phyloP scores from a whole-genome alignment of 2,113 vertebrate species.

The Willisornis vidua region DNA sequence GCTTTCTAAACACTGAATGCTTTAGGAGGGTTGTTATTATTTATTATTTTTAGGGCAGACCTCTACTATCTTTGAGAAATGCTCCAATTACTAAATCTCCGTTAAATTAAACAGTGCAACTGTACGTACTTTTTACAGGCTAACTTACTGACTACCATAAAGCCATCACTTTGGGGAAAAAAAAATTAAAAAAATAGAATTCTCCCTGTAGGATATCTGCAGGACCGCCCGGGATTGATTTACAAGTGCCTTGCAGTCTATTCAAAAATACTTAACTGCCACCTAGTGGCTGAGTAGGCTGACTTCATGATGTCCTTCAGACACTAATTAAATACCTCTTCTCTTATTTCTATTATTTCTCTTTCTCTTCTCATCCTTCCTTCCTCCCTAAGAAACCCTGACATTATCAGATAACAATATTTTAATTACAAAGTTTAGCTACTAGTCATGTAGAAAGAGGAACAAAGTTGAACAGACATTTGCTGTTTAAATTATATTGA shows the following conservation, averaged over 20 bases:
- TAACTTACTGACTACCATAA: background rate
- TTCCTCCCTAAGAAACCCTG: background rate
- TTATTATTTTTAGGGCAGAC: background rate
- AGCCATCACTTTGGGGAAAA: background rate
- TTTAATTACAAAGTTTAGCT: background rate
- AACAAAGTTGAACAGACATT: background rate
- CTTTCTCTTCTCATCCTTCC: background rate
- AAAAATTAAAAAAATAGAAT: background rate
- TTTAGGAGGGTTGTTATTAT: background rate
- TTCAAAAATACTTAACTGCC: slow-evolving; percentile 62
- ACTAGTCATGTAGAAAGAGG: background rate
- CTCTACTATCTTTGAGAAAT: background rate
- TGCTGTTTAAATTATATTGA: background rate
- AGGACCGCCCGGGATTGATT: too few relatives aligned
- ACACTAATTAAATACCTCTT: background rate
- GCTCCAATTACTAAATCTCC: background rate
- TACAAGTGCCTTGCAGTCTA: fast-evolving
- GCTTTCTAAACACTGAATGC: background rate
- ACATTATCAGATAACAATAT: background rate
- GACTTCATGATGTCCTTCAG: background rate
- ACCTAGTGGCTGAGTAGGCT: slow-evolving; percentile 50
- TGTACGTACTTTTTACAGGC: background rate
- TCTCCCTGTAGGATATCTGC: too few relatives aligned
- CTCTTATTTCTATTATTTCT: background rate
- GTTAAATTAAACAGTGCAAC: background rate